Conservation (phyloP, 2,113 vertebrate species). For the Uropsilus gracilis region DNA sequence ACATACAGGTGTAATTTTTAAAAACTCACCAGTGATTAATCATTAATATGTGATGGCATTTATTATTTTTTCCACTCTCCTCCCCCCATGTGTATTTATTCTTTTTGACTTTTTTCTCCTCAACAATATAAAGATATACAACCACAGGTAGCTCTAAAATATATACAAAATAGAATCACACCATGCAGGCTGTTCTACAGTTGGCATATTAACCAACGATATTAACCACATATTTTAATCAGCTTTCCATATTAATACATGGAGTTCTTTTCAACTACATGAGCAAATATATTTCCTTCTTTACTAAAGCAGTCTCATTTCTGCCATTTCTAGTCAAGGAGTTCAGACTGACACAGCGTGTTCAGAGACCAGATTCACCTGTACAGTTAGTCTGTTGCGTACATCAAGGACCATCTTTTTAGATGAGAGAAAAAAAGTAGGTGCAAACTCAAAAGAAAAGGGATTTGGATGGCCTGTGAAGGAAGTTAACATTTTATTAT, state of each 20-base stretch:
- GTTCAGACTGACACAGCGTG: background rate
- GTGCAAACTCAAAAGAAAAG: background rate
- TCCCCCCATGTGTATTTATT: background rate
- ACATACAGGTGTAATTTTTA: background rate
- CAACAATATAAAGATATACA: background rate
- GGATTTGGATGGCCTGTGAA: background rate
- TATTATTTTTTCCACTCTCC: conserved; percentile 32
- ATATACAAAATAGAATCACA: background rate
- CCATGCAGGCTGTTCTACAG: background rate
- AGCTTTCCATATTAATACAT: background rate
- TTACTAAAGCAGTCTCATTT: background rate
- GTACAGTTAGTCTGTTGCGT: background rate
- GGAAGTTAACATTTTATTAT: background rate
- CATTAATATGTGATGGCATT: background rate
- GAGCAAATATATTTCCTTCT: background rate
- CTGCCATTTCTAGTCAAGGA: background rate
- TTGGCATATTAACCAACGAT: background rate
- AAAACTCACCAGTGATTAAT: conserved; percentile 9
- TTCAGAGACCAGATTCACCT: background rate
- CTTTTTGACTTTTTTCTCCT: background rate
- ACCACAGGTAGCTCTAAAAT: background rate
- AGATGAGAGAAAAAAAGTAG: background rate
- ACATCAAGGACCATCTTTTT: background rate
- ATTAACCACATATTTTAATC: background rate
- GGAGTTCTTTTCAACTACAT: background rate